Conservation (phyloP, 64 coral and sea anemone species). For the Hydrozoanthus tunicans region DNA sequence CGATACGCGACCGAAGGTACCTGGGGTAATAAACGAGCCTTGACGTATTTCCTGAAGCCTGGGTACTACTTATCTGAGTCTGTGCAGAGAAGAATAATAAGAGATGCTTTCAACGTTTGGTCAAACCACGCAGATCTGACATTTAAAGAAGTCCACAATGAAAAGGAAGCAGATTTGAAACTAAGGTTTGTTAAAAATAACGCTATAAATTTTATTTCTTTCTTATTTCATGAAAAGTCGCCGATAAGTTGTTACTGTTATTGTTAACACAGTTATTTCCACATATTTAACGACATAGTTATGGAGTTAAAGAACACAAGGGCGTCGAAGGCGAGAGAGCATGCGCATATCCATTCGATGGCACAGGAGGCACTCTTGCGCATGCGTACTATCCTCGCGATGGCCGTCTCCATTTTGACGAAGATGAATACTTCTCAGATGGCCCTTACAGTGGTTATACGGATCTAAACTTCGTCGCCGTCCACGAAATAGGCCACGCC, state of each 20-base stretch:
- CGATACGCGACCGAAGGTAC: neutral
- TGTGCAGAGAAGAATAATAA: neutral
- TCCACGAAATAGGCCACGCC: constrained; percentile 63
- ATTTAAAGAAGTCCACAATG: neutral
- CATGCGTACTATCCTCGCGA: constrained; percentile 57
- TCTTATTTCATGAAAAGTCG: too few species aligned
- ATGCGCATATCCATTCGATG: constrained; percentile 48
- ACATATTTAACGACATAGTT: neutral
- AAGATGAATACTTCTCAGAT: constrained; percentile 52
- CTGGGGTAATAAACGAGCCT: neutral
- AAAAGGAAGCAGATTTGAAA: neutral
- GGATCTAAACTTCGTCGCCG: neutral
- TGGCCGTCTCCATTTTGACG: constrained; percentile 62
- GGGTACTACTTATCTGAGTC: neutral
- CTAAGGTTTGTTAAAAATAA: neutral
- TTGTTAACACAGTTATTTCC: too few species aligned
- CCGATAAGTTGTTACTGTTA: too few species aligned
- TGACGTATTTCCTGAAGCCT: neutral
- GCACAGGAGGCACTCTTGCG: constrained; percentile 24
- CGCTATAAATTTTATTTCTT: too few species aligned
- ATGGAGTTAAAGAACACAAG: constrained; percentile 32
- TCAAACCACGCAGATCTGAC: neutral
- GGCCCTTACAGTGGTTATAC: constrained; percentile 4
- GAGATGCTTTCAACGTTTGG: neutral
- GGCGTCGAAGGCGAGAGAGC: constrained; percentile 24